Base-by-base conservation (phyloP, 2,888 invertebrate species). In the Phasia obesa region DNA sequence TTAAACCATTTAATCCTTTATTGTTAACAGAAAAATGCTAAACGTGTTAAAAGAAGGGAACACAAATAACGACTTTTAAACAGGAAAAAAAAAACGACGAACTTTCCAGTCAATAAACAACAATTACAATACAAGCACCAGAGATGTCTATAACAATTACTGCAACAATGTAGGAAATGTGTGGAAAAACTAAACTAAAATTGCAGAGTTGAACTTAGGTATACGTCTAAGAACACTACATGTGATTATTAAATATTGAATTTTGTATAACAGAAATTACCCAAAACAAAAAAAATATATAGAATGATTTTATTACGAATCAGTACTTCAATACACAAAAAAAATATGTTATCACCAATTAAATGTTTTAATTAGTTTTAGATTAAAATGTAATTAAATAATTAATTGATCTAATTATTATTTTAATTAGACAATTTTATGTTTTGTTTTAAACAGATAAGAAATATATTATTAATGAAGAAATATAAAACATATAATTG, bases 51-150 rank as follows among this genome's bases (percentile, higher is more conserved):
- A 53, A 44, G 23, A 60, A 44, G 38, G 17, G 23, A 60, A 53
- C 23, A 53, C 55, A 25, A 55, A 53, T 47, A 64, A 44, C 19
- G 49, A 42, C 19, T 44, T 42, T 23, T 38, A n/a, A 23, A 21
- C 15, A 62, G 19, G 19, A 13, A 53, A 38, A 47, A 60, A 38
- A 59, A 19, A 44, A 23, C 15, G 13, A 55, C 35, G 38, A 69
- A 65, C 57, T 71, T 76, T 83, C 83, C 79, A 83, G 65, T 79
- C 79, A 79, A 73, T 79, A 79, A 79, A 79, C 79, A 83, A 67
- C 71, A 79, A 83, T 71, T 76, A 62, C 83, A 79, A 62, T 53
- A 78, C 51, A 17, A 75, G 35, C 53, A 35, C 51, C 35, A 31
- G 17, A 44, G 27, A 78, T 70, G 73, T 70, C 78, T 71, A 57